Percentiles rank a stretch among this genome's conserved stretches.
These are phyloP conservation scores for Caenorhabditis angaria DNA, from an alignment of 2,888 invertebrate species.

Conservation along the genomic window DNA sequence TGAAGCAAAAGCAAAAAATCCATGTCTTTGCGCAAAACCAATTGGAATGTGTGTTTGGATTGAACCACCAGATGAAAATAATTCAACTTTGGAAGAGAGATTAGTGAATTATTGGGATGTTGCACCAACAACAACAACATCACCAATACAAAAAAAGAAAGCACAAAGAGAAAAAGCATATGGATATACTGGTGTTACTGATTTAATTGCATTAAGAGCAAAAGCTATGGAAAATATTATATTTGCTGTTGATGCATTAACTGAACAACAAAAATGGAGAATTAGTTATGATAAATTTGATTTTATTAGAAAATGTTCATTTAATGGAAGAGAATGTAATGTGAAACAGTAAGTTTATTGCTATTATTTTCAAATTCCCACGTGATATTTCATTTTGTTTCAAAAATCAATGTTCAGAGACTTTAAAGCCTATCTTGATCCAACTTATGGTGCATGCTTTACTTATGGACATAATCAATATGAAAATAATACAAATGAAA, in stretches of 20 bases:
- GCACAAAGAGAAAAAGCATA: slow-evolving; percentile 65
- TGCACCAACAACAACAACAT: slow-evolving; percentile 51
- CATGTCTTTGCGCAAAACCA: slow-evolving; percentile 63
- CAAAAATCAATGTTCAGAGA: slow-evolving; percentile 58
- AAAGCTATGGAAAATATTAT: slow-evolving; percentile 71
- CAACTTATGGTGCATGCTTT: slow-evolving; percentile 72
- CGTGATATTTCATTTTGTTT: too few relatives aligned
- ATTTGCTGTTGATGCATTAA: slow-evolving; percentile 67
- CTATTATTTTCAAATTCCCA: too few relatives aligned
- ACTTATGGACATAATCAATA: slow-evolving; percentile 66
- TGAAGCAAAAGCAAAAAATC: slow-evolving; percentile 31
- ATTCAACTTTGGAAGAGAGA: slow-evolving; percentile 42
- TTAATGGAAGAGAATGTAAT: slow-evolving; percentile 70
- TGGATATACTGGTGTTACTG: slow-evolving; percentile 63
- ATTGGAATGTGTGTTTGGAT: slow-evolving; percentile 67
- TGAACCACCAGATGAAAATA: slow-evolving; percentile 47
- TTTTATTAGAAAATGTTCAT: slow-evolving; percentile 70
- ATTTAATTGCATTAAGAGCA: slow-evolving; percentile 68
- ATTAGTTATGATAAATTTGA: slow-evolving; percentile 58
- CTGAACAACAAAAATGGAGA: slow-evolving; percentile 48
- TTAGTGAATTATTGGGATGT: slow-evolving; percentile 69
- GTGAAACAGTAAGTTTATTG: slow-evolving; percentile 62
- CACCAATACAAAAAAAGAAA: slow-evolving; percentile 58
- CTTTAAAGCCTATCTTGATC: slow-evolving; percentile 67
- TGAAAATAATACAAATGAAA: slow-evolving; percentile 61